A percentile compares a stretch with the other conserved stretches of the same genome.
phyloP scores from a whole-genome alignment of 2,797 vertebrate genomes.

The Clarias laeviceps region DNA sequence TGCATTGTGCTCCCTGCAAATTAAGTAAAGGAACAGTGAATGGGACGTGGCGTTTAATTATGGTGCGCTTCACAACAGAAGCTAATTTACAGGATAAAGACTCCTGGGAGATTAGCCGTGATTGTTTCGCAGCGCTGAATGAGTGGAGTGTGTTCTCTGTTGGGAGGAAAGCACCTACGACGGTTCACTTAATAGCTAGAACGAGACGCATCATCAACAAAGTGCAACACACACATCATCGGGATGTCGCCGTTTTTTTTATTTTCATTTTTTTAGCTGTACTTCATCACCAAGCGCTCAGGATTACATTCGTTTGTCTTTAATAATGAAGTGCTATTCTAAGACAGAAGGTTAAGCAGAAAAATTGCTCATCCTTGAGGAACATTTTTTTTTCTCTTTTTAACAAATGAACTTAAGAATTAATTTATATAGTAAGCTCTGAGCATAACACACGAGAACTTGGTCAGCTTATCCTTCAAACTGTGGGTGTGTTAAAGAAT shows the following conservation, averaged over 20 bases:
- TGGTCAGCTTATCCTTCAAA: not conserved
- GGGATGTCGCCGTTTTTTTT: not conserved
- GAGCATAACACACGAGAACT: too few species aligned
- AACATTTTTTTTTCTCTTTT: not conserved
- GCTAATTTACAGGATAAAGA: constrained; percentile 32
- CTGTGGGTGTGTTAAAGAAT: not conserved
- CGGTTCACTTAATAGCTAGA: not conserved
- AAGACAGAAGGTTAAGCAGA: not conserved
- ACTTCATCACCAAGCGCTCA: not conserved
- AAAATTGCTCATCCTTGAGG: not conserved
- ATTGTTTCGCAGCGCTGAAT: constrained; percentile 31
- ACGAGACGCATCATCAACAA: not conserved
- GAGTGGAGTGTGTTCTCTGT: constrained; percentile 21
- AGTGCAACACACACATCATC: not conserved
- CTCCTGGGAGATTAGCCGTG: constrained; percentile 29
- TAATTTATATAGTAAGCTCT: too few species aligned
- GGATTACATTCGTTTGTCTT: not conserved
- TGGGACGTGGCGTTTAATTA: constrained; percentile 44
- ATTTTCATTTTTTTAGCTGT: too few species aligned
- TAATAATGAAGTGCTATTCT: not conserved
- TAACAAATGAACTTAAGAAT: too few species aligned
- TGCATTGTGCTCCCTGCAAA: constrained; percentile 41
- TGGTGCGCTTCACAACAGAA: constrained; percentile 18
- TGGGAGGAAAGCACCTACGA: not conserved
- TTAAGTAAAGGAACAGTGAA: constrained; percentile 41